Base-by-base conservation (phyloP, 2,113 vertebrate species). In the Ceuthmochares aereus region DNA sequence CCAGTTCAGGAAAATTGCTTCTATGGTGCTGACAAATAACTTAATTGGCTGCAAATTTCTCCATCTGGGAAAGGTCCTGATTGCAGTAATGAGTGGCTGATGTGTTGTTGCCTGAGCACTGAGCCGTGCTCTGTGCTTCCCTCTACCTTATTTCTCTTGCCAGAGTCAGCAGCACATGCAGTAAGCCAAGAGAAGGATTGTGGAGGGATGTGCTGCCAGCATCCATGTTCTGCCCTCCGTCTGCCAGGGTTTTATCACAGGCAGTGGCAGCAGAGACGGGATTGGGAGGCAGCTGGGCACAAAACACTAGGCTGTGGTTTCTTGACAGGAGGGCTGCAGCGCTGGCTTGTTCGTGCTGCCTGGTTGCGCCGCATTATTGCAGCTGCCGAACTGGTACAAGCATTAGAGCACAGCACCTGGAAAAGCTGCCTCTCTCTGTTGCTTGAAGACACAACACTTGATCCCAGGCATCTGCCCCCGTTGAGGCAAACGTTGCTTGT, bases 11-110 rank as follows among this genome's bases (percentile, higher is more conserved):
- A 49, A 62, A 58, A 92, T 75, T 59, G 79, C 75, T 90, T 73
- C 67, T 18, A 2, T 27, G 83, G 83, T 86, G 72, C 80, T 90
- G 92, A 88, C 84, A 90, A 96, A 59, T 58, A 85, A 94, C 92
- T 90, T 54, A 63, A 89, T 96, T 83, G 86, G 11, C 54, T 10
- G 37, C 8, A 21, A 34, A n/a, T 77, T 26, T 62, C 84, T 83
- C 26, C 47, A 18, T 23, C 67, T 74, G 56, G 62, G 87, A 19
- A 62, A 26, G 27, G 79, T 89, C 25, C 34, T 58, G 75, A 8
- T 59, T 47, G 70, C 62, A 37, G 8, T 67, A 82, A 92, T n/a
- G 68, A 86, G 36, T 37, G 1, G 0, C 2, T 7, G 34, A 26
- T 43, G 60, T 36, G 0, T 14, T 4, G 30, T 32, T 68, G 59